These are phyloP conservation scores for Phalacrocorax carbo DNA, from an alignment of 2,113 vertebrate species.

Conservation along the genomic window DNA sequence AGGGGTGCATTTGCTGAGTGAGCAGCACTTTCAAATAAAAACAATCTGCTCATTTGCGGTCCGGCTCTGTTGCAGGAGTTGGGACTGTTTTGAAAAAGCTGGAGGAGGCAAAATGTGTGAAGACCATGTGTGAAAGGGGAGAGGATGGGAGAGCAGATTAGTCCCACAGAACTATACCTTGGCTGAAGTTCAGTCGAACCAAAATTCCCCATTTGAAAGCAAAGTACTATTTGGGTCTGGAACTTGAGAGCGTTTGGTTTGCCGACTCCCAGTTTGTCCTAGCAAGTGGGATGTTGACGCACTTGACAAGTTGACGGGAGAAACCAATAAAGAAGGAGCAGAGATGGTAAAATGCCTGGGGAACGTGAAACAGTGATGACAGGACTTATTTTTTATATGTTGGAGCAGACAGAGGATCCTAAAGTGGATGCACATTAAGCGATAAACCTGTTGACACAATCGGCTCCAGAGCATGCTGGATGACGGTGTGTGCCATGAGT, in stretches of 20 bases:
- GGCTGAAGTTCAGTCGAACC: neutral
- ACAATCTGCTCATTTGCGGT: conserved; percentile 31
- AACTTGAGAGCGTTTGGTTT: neutral
- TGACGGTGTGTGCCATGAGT: neutral
- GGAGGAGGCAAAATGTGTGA: neutral
- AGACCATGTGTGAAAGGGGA: neutral
- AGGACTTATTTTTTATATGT: neutral
- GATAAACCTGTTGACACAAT: neutral
- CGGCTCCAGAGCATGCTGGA: neutral
- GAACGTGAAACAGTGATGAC: neutral
- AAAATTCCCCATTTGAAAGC: neutral
- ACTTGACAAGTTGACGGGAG: neutral
- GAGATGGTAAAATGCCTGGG: neutral
- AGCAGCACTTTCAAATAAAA: conserved; percentile 59
- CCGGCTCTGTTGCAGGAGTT: conserved; percentile 12
- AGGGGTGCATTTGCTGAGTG: conserved; percentile 51
- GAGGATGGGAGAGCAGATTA: neutral
- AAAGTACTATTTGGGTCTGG: neutral
- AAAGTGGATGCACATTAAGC: neutral
- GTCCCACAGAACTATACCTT: neutral
- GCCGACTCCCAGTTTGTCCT: neutral
- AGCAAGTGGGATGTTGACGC: neutral
- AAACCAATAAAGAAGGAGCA: neutral
- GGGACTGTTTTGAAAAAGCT: neutral
- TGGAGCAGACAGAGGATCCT: neutral